phyloP scores from a whole-genome alignment of 2,888 invertebrate species.

The Drosophila leonis region DNA sequence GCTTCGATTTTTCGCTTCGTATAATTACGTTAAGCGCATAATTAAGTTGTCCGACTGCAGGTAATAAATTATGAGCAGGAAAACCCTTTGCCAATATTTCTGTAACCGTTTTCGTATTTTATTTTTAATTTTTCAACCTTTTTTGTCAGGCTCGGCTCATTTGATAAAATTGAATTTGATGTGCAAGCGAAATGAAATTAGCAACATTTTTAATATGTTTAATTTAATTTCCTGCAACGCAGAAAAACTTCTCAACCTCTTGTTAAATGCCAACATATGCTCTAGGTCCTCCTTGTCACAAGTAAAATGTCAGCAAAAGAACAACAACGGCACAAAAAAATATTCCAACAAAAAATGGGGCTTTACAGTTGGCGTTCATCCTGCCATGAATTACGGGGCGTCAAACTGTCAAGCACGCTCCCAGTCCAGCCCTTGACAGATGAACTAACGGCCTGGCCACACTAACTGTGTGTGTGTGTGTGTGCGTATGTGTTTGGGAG shows the following conservation, averaged over 20 bases:
- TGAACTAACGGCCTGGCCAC: slow-evolving; percentile 61
- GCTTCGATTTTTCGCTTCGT: slow-evolving; percentile 71
- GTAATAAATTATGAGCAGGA: slow-evolving; percentile 72
- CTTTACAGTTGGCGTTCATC: slow-evolving; percentile 72
- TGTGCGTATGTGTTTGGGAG: not conserved
- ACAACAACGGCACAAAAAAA: slow-evolving; percentile 21
- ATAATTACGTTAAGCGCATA: slow-evolving; percentile 78
- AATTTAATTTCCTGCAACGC: slow-evolving; percentile 45
- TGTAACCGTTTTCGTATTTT: slow-evolving; percentile 21
- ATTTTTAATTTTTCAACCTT: slow-evolving; percentile 8
- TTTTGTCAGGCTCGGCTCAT: slow-evolving; percentile 25
- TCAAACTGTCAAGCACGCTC: slow-evolving; percentile 80
- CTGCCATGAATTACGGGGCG: slow-evolving; percentile 81
- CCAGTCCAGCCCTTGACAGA: slow-evolving; percentile 62
- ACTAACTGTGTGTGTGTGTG: slow-evolving; percentile 30
- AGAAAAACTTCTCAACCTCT: slow-evolving; percentile 27
- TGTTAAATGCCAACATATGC: slow-evolving; percentile 62
- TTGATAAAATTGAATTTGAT: slow-evolving; percentile 60
- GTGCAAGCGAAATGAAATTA: slow-evolving; percentile 62
- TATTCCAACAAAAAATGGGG: slow-evolving; percentile 21
- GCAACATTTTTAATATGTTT: slow-evolving; percentile 60
- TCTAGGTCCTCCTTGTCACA: slow-evolving; percentile 43
- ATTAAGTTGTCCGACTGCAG: slow-evolving; percentile 76
- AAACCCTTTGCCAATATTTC: slow-evolving; percentile 41
- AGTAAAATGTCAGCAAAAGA: slow-evolving; percentile 57